These are phyloP conservation scores for Etheostoma cragini DNA, from an alignment of 2,113 vertebrate genomes.

Conservation along the genomic window DNA sequence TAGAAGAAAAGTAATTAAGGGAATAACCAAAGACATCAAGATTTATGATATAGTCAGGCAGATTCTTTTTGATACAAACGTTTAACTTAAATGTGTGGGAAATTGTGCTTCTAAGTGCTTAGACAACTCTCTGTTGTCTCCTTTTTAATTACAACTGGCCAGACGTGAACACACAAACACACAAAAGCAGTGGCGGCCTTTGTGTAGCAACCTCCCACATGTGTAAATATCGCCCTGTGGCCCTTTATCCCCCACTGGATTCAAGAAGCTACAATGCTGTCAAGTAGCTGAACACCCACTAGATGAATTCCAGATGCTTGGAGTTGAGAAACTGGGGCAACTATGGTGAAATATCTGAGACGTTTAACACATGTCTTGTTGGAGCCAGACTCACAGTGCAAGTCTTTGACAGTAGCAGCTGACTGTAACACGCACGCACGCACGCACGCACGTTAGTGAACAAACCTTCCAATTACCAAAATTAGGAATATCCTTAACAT, in stretches of 20 bases:
- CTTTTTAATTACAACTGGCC: neutral
- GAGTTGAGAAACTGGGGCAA: slow-evolving; percentile 60
- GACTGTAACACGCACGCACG: neutral
- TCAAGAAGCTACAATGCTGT: slow-evolving; percentile 53
- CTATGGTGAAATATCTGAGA: slow-evolving; percentile 50
- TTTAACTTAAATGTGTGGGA: neutral
- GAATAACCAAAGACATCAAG: neutral
- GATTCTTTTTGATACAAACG: neutral
- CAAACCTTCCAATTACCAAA: neutral
- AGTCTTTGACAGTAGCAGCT: slow-evolving; percentile 46
- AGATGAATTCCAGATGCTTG: slow-evolving; percentile 74
- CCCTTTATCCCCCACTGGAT: slow-evolving; percentile 2
- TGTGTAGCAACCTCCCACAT: slow-evolving; percentile 44
- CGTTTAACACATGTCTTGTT: slow-evolving; percentile 37
- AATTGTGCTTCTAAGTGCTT: neutral
- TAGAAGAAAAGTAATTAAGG: neutral
- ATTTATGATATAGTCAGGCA: neutral
- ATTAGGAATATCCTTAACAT: neutral
- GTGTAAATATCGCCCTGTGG: slow-evolving; percentile 37
- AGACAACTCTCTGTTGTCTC: neutral
- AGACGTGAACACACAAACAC: slow-evolving; percentile 31
- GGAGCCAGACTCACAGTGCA: slow-evolving; percentile 32
- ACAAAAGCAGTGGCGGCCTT: slow-evolving; percentile 27
- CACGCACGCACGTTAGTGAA: neutral
- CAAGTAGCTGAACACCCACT: slow-evolving; percentile 63